Conservation (phyloP, 2,888 invertebrate species). For the Drosophila testacea region DNA sequence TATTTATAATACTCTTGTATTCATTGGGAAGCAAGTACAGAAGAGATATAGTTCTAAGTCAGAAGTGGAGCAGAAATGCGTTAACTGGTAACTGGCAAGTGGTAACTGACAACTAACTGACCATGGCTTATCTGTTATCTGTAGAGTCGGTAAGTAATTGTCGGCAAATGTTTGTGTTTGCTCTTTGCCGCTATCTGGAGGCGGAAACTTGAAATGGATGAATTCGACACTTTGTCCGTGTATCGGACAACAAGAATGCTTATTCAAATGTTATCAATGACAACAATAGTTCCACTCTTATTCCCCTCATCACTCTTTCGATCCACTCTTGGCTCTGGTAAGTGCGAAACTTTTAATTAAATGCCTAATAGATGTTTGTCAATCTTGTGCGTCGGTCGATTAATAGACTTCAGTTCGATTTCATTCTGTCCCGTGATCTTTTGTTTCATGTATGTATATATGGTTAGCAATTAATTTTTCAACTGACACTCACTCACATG, state of each 20-base stretch:
- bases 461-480: slow-evolving; percentile 69
- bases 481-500: not conserved
- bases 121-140: slow-evolving; percentile 52
- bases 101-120: slow-evolving; percentile 5
- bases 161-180: slow-evolving; percentile 75
- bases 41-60: slow-evolving; percentile 29
- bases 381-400: slow-evolving; percentile 59
- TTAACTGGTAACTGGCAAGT: slow-evolving; percentile 8
- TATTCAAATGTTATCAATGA: slow-evolving; percentile 67
- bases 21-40: not conserved
- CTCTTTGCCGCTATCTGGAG: slow-evolving; percentile 63
- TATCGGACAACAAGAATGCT: slow-evolving; percentile 58
- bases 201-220: slow-evolving; percentile 75
- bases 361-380: slow-evolving; percentile 79
- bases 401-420: slow-evolving; percentile 61
- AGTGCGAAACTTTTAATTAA: slow-evolving; percentile 79
- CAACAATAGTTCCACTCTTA: slow-evolving; percentile 36
- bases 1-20: slow-evolving; percentile 11
- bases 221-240: slow-evolving; percentile 68
- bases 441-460: slow-evolving; percentile 69
- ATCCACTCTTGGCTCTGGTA: slow-evolving; percentile 10
- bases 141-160: slow-evolving; percentile 69
- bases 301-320: not conserved
- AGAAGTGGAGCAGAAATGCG: slow-evolving; percentile 32
- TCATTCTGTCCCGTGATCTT: slow-evolving; percentile 66